Percentiles rank a stretch among this genome's conserved stretches.
These are phyloP conservation scores for Chelonoidis abingdonii DNA, from an alignment of 2,113 vertebrate genomes.

Conservation along the genomic window DNA sequence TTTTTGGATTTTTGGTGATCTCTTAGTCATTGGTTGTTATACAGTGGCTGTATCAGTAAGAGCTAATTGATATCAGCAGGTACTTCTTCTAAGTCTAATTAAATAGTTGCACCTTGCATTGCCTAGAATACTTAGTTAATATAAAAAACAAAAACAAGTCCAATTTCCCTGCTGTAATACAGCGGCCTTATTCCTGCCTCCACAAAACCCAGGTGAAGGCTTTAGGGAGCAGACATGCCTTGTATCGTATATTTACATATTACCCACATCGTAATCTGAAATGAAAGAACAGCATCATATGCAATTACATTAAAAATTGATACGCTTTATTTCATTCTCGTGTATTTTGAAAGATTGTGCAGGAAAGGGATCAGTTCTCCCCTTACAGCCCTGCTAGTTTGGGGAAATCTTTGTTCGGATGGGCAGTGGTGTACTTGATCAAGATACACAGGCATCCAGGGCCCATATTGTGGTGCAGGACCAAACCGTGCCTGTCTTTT, in stretches of 20 bases:
- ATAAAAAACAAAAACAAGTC: slow-evolving; percentile 54
- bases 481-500: background rate
- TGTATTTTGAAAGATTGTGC: slow-evolving; percentile 42
- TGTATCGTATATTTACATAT: background rate
- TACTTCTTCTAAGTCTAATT: slow-evolving; percentile 60
- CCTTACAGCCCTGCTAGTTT: background rate
- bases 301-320: slow-evolving; percentile 15
- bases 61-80: slow-evolving; percentile 65
- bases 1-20: slow-evolving; percentile 22
- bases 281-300: background rate
- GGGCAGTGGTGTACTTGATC: background rate
- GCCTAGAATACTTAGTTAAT: slow-evolving; percentile 30
- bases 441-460: background rate
- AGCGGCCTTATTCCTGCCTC: slow-evolving; percentile 13
- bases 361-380: background rate
- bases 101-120: slow-evolving; percentile 21
- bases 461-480: background rate
- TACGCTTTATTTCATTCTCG: slow-evolving; percentile 58
- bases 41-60: slow-evolving; percentile 42
- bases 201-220: slow-evolving; percentile 25
- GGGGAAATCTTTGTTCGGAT: slow-evolving; percentile 3
- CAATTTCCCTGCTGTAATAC: background rate
- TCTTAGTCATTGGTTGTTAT: slow-evolving; percentile 32
- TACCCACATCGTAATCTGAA: background rate
- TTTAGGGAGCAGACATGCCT: slow-evolving; percentile 26